These are phyloP conservation scores for Pherbina coryleti DNA, from an alignment of 2,888 invertebrate genomes.

Conservation along the genomic window DNA sequence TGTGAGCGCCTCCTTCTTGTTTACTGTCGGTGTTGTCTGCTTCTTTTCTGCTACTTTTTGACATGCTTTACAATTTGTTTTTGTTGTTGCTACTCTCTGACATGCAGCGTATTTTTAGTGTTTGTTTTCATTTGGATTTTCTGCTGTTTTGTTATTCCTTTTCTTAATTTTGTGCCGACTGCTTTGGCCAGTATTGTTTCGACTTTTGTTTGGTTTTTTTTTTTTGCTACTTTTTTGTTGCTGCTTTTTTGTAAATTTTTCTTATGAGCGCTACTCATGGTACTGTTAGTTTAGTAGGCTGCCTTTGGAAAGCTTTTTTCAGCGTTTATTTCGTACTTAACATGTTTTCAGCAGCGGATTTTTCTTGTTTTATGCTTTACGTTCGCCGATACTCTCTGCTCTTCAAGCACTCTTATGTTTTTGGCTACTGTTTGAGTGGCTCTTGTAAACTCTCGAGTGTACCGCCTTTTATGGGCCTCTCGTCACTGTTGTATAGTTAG, in stretches of 20 bases:
- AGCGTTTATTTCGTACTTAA: neutral
- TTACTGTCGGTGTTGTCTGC: neutral
- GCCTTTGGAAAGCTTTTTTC: neutral
- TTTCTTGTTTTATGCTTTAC: neutral
- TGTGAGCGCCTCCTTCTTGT: slow-evolving; percentile 16
- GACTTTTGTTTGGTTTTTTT: neutral
- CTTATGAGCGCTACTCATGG: slow-evolving; percentile 55
- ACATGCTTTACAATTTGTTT: slow-evolving; percentile 40
- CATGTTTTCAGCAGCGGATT: too few species aligned
- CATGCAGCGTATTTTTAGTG: slow-evolving; percentile 20
- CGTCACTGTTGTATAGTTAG: neutral
- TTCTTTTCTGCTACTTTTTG: slow-evolving; percentile 19
- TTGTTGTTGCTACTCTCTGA: slow-evolving; percentile 30
- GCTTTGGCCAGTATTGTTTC: neutral
- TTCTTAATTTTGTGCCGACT: neutral
- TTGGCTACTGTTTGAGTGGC: slow-evolving; percentile 1
- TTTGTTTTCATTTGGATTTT: slow-evolving; percentile 27
- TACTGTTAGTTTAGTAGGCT: slow-evolving; percentile 57
- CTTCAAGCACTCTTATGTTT: neutral
- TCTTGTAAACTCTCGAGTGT: neutral
- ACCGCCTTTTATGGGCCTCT: neutral
- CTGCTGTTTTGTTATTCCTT: slow-evolving; percentile 16
- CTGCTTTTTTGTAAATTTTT: slow-evolving; percentile 9
- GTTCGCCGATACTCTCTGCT: too few species aligned
- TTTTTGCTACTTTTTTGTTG: slow-evolving; percentile 15